Evolutionary conservation across 2,113 vertebrate species (phyloP).

Genomic region (Geococcyx californianus): DNA sequence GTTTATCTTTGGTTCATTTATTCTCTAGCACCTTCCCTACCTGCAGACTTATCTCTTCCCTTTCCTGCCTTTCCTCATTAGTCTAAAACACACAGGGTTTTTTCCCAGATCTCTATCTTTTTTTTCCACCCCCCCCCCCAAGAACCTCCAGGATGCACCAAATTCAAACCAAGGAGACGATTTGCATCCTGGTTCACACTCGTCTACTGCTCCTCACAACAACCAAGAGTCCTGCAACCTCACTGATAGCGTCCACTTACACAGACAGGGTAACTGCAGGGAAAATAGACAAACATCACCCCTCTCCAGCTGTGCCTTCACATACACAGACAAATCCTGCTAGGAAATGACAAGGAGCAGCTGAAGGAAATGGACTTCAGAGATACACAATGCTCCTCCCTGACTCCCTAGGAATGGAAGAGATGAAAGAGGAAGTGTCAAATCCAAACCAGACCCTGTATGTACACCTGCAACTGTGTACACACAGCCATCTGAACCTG

Average conservation of each 20-base stretch:
- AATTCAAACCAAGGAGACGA: neutral
- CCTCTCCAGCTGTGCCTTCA: constrained; percentile 13
- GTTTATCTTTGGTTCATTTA: neutral
- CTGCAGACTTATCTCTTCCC: neutral
- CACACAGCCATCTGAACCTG: neutral
- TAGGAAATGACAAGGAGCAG: constrained; percentile 33
- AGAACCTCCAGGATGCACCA: neutral
- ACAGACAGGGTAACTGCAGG: neutral
- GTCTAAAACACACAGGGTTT: neutral
- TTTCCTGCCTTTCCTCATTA: neutral
- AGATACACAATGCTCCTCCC: neutral
- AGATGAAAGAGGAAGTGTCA: neutral
- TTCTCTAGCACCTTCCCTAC: neutral
- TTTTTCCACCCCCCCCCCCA: too few relatives aligned
- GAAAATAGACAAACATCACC: neutral
- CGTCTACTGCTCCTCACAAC: neutral
- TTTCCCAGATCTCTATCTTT: neutral
- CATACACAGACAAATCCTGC: constrained; percentile 21
- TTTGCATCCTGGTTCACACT: neutral
- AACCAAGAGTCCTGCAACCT: neutral
- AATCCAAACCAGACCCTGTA: neutral
- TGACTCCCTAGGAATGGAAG: neutral
- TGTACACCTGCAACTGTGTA: neutral
- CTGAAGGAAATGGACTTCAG: constrained; percentile 12
- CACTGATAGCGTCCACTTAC: neutral